Conservation (phyloP, 2,797 vertebrate genomes). For the Phaenicophaeus curvirostris region DNA sequence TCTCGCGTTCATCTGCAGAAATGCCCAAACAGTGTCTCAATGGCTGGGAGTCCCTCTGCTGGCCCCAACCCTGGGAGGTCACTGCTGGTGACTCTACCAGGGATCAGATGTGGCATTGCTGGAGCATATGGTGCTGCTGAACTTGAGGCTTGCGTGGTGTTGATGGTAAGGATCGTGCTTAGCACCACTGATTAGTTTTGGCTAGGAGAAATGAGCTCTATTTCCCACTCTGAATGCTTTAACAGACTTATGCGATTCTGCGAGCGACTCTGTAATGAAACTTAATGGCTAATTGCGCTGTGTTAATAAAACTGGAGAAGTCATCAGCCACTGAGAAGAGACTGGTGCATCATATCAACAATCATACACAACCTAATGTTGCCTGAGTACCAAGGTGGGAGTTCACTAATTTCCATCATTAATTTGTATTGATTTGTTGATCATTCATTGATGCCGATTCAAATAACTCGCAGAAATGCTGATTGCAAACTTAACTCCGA, state of each 20-base stretch:
- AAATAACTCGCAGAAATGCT: background rate
- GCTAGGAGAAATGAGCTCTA: background rate
- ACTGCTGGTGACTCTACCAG: fast-evolving
- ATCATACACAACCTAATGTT: background rate
- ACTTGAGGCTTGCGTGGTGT: background rate
- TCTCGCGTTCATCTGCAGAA: background rate
- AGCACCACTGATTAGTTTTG: background rate
- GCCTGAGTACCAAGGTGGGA: background rate
- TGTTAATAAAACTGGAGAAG: conserved; percentile 47
- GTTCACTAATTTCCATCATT: background rate
- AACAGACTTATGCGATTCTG: background rate
- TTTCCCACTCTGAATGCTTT: background rate
- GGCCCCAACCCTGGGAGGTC: fast-evolving
- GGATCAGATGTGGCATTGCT: background rate
- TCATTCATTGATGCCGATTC: background rate
- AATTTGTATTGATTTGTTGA: conserved; percentile 53
- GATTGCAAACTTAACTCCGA: background rate
- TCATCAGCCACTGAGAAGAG: conserved; percentile 8
- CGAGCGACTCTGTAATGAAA: conserved; percentile 17
- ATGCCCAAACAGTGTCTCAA: fast-evolving
- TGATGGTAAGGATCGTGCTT: too few species aligned
- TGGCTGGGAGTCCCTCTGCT: background rate
- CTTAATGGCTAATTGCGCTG: conserved; percentile 60
- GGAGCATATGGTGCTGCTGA: too few species aligned
- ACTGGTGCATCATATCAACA: conserved; percentile 21